Percentiles rank a stretch among this genome's conserved stretches.
Conservation (phyloP, 2,113 vertebrate genomes). For the Chlorodrepanis virens region DNA sequence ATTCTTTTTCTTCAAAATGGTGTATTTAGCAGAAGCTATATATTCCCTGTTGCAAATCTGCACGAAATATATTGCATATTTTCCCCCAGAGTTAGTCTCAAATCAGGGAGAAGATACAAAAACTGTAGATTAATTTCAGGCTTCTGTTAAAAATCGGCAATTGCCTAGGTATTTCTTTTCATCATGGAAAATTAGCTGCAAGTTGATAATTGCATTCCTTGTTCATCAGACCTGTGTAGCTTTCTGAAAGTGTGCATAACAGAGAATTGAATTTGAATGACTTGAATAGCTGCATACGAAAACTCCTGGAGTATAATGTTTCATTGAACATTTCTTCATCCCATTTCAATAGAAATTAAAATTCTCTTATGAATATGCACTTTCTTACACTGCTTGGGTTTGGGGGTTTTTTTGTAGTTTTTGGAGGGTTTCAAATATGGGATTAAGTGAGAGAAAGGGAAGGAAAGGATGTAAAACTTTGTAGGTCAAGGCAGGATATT, state of each 20-base stretch:
- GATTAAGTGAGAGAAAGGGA: background rate
- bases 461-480: background rate
- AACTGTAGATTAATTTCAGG: background rate
- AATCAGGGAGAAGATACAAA: background rate
- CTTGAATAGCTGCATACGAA: slow-evolving; percentile 27
- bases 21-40: background rate
- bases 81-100: background rate
- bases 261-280: slow-evolving; percentile 33
- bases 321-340: background rate
- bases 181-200: slow-evolving; percentile 40
- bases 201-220: slow-evolving; percentile 38
- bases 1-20: background rate
- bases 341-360: background rate
- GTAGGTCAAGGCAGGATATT: background rate
- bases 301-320: background rate
- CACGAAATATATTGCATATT: background rate
- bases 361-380: background rate
- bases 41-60: background rate
- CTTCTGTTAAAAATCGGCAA: slow-evolving; percentile 15
- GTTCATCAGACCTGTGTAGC: background rate
- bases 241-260: slow-evolving; percentile 16
- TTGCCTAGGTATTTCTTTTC: background rate
- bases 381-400: background rate
- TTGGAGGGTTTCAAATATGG: background rate
- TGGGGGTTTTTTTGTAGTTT: background rate